These are phyloP conservation scores for Fregetta grallaria DNA, from an alignment of 2,113 vertebrate species.

Conservation along the genomic window DNA sequence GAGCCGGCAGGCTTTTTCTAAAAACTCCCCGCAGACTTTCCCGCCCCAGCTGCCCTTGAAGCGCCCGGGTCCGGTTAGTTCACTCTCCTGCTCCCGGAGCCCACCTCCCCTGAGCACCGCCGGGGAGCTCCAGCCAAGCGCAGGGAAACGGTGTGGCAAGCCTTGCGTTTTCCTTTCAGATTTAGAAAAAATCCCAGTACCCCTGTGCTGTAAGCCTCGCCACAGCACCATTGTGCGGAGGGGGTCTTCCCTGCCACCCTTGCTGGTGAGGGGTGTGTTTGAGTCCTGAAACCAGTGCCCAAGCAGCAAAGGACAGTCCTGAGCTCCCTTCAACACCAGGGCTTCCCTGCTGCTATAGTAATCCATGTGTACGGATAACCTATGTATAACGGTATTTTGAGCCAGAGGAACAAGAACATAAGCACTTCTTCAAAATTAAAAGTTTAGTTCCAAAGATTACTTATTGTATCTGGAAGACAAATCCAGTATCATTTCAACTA, in stretches of 20 bases:
- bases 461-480: neutral
- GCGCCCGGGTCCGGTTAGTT: fast-evolving
- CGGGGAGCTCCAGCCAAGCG: neutral
- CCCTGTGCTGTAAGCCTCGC: neutral
- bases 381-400: neutral
- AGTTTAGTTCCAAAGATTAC: neutral
- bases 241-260: neutral
- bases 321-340: neutral
- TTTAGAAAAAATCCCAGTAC: neutral
- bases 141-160: neutral
- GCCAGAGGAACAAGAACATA: neutral
- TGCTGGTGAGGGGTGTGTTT: fast-evolving
- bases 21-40: neutral
- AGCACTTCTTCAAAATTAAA: neutral
- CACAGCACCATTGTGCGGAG: fast-evolving
- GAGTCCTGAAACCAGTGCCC: neutral
- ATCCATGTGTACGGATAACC: neutral
- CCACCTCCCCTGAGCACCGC: neutral
- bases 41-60: neutral
- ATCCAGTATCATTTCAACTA: neutral
- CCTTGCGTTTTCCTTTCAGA: neutral
- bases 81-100: neutral
- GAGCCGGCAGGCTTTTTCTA: neutral
- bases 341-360: neutral
- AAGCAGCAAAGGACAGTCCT: neutral